phyloP scores from a whole-genome alignment of 2,888 invertebrate species.

The Morpho helenor region DNA sequence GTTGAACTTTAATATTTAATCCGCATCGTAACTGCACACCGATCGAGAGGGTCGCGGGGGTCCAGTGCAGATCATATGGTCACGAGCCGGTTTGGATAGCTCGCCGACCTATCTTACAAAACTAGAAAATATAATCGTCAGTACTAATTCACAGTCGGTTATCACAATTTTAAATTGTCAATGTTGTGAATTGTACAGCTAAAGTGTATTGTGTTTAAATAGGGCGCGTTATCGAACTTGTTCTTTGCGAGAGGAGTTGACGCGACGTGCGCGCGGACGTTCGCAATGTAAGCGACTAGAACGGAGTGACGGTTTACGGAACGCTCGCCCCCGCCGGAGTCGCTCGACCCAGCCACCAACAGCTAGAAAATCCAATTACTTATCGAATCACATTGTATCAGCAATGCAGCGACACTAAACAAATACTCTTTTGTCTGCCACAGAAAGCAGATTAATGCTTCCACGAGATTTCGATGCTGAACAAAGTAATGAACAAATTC shows the following conservation, averaged over 20 bases:
- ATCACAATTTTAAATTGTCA: slow-evolving; percentile 29
- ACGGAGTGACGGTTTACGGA: slow-evolving; percentile 12
- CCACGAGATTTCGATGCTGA: slow-evolving; percentile 55
- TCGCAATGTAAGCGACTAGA: slow-evolving; percentile 58
- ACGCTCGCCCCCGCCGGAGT: slow-evolving; percentile 45
- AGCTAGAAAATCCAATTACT: slow-evolving; percentile 58
- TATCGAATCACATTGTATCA: slow-evolving; percentile 57
- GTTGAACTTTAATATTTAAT: slow-evolving; percentile 56
- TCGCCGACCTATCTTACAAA: slow-evolving; percentile 31
- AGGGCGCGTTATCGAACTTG: slow-evolving; percentile 62
- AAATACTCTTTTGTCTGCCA: slow-evolving; percentile 44
- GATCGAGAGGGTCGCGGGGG: slow-evolving; percentile 48
- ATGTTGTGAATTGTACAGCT: slow-evolving; percentile 45
- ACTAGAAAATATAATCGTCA: slow-evolving; percentile 11
- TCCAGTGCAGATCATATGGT: slow-evolving; percentile 58
- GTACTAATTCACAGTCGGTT: slow-evolving; percentile 10
- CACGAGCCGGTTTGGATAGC: slow-evolving; percentile 53
- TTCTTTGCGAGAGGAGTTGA: slow-evolving; percentile 35
- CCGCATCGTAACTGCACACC: slow-evolving; percentile 56
- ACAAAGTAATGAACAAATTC: slow-evolving; percentile 27
- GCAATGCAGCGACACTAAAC: slow-evolving; percentile 47
- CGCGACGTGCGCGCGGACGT: slow-evolving; percentile 59
- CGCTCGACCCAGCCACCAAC: slow-evolving; percentile 35
- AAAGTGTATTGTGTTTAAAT: slow-evolving; percentile 50
- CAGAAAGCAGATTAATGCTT: slow-evolving; percentile 45